These are phyloP conservation scores for Magallana angulata DNA, from an alignment of 1,140 invertebrate species.

Conservation along the genomic window DNA sequence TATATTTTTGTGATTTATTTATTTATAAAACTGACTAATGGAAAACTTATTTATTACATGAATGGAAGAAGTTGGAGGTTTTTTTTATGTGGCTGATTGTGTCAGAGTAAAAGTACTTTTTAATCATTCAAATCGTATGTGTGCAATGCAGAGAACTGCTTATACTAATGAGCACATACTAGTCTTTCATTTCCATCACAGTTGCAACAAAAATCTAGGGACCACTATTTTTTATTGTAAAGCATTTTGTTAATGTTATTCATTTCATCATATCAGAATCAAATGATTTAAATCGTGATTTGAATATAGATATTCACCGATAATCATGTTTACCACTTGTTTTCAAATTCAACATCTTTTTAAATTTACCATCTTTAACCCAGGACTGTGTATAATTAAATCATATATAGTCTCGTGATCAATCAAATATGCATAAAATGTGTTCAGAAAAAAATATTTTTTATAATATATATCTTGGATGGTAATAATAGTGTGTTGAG, in stretches of 20 bases:
- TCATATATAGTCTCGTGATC: too few species aligned
- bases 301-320: neutral
- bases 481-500: neutral
- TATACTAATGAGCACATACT: conserved; percentile 10
- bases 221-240: neutral
- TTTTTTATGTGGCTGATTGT: neutral
- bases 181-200: conserved; percentile 6
- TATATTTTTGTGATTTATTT: conserved; percentile 7
- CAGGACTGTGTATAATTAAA: too few species aligned
- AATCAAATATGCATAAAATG: too few species aligned
- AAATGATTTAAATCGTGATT: neutral
- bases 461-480: neutral
- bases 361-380: too few species aligned
- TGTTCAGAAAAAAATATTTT: neutral
- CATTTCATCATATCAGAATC: neutral
- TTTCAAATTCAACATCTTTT: neutral
- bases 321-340: neutral
- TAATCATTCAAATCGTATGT: neutral
- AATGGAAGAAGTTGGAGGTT: neutral
- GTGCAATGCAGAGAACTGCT: neutral
- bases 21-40: neutral
- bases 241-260: neutral
- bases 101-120: neutral
- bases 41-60: conserved; percentile 20
- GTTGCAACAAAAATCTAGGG: neutral